These are phyloP conservation scores for Lycophotia porphyrea DNA, from an alignment of 2,888 invertebrate species.

Conservation along the genomic window DNA sequence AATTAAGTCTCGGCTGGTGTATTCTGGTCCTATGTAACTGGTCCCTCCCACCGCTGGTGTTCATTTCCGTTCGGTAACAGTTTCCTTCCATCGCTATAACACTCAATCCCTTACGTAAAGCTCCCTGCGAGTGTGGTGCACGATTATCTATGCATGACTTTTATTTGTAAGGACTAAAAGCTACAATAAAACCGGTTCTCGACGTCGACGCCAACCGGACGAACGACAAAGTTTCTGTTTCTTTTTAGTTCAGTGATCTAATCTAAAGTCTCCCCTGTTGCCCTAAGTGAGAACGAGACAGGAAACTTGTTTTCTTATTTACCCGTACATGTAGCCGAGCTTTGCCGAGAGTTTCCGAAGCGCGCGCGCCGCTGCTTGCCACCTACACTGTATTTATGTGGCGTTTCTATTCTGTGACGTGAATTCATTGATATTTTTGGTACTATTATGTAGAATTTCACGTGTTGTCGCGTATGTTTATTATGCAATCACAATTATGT, in stretches of 20 bases:
- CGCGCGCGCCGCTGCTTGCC: constrained; percentile 79
- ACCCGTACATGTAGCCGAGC: constrained; percentile 72
- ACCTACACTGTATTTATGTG: constrained; percentile 69
- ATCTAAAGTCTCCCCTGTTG: constrained; percentile 77
- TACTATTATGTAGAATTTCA: constrained; percentile 67
- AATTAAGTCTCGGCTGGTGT: constrained; percentile 58
- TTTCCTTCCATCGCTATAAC: constrained; percentile 81
- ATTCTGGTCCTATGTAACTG: constrained; percentile 75
- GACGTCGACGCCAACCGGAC: constrained; percentile 78
- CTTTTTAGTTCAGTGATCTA: constrained; percentile 88
- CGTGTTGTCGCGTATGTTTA: constrained; percentile 49
- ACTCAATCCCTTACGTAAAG: constrained; percentile 76
- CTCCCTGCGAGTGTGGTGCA: constrained; percentile 75
- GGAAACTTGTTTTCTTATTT: constrained; percentile 71
- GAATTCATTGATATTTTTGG: constrained; percentile 84
- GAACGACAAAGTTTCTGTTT: constrained; percentile 83
- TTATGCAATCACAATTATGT: constrained; percentile 41
- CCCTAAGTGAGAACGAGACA: constrained; percentile 76
- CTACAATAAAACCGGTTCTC: constrained; percentile 85
- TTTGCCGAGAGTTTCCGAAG: constrained; percentile 77
- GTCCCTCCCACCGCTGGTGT: constrained; percentile 71
- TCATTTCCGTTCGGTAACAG: constrained; percentile 87
- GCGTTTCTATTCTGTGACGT: constrained; percentile 81
- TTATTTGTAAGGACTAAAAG: constrained; percentile 84
- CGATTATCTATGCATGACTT: constrained; percentile 86